Evolutionary conservation across 37 sponge, comb jelly and placozoan genomes (phyloP), one percentile per base, ranked within the genome.

Genomic region (Aphrocallistes beatrix): DNA sequence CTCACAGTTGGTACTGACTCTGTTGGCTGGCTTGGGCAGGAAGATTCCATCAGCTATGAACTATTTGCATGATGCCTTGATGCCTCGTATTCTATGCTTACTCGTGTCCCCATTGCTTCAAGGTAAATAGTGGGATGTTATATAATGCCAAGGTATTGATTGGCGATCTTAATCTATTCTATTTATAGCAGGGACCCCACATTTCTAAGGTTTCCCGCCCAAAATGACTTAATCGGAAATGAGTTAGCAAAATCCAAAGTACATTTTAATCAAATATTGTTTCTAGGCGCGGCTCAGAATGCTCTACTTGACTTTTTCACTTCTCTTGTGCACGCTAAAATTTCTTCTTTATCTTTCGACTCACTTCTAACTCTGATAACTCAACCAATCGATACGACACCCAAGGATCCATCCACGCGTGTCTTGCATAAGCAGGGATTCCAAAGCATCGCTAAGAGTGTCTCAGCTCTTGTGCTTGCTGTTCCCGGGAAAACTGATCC

Each of bases 1-100:
- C 13, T 93, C 99, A 49, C 94, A 96, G 60, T 82, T 94, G 16
- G 95, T 90, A 50, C 90, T 94, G 48, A 89, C 88, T 25, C 85
- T 94, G 39, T 87, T 94, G 10, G 47, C 82, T 32, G 17, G 39
- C 37, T 82, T 86, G 40, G 36, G 28, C 39, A 37, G 23, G 23
- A 42, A 81, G 36, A 81, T 38, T 1, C 81, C 86, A 23, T 38
- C 34, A 37, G 82, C 51, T 10, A 39, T 86, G 82, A 37, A 38
- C 10, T 39, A 36, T 25, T 48, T 84, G 6, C 82, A 82, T 38
- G 87, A 45, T 0, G 51, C 83, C 38, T 83, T 90, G 39, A 87
- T 94, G 42, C 89, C 91, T 0, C 89, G 88, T 40, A 87, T 86
- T 9, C 82, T 90, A 25, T 81, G 13, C 37, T 83, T 94, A 0